Evolutionary conservation across 2,113 vertebrate genomes (phyloP).

Genomic region (Astatotilapia flaviijosephi): DNA sequence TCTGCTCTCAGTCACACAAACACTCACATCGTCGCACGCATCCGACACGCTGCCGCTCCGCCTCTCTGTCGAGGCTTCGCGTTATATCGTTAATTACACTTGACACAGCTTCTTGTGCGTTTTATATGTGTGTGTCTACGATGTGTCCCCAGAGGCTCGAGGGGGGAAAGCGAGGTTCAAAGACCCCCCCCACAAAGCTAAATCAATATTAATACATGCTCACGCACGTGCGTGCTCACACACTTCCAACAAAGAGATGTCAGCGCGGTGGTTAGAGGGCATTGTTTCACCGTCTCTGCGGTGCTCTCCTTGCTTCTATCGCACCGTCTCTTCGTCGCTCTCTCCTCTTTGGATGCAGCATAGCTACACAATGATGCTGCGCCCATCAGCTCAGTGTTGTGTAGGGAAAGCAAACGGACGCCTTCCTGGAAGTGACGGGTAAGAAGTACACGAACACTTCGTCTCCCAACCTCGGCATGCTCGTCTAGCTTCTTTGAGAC

Average conservation of each 20-base stretch:
- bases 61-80: constrained; percentile 35
- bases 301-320: constrained; percentile 30
- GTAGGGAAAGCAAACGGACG: not conserved
- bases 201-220: constrained; percentile 69
- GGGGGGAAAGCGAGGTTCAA: constrained; percentile 59
- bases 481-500: not conserved
- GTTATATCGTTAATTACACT: constrained; percentile 61
- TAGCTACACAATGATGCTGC: not conserved
- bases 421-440: not conserved
- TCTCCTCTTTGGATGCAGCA: not conserved
- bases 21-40: not conserved
- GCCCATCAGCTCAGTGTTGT: not conserved
- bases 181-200: constrained; percentile 61
- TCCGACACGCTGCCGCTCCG: not conserved
- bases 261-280: constrained; percentile 48
- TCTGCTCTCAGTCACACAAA: not conserved
- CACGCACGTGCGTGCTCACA: constrained; percentile 1
- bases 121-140: constrained; percentile 18
- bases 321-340: not conserved
- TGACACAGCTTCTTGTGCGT: constrained; percentile 34
- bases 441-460: not conserved
- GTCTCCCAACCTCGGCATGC: rapidly evolving
- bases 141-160: constrained; percentile 25
- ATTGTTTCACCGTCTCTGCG: constrained; percentile 46
- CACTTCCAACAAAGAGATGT: constrained; percentile 46